Conservation (phyloP, 2,888 invertebrate genomes). For the Leptothorax acervorum region DNA sequence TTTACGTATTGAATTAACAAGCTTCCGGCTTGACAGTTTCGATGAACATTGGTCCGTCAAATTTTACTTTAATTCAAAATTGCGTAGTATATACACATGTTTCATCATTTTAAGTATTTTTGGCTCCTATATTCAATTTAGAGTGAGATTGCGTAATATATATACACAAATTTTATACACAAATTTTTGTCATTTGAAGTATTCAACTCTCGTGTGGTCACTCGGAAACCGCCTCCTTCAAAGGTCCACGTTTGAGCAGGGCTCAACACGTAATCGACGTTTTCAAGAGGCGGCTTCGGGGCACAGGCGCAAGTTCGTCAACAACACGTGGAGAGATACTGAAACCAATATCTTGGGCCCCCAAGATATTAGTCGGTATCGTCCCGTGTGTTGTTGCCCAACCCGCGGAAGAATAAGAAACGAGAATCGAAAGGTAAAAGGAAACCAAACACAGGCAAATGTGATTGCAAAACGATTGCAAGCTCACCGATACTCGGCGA, state of each 20-base stretch:
- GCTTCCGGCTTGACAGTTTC: background rate
- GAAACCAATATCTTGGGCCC: background rate
- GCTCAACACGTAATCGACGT: background rate
- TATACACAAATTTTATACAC: no score
- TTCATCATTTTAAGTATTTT: background rate
- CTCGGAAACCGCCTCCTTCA: background rate
- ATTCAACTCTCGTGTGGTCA: background rate
- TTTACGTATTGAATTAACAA: background rate
- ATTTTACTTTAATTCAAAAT: background rate
- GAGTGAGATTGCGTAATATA: background rate
- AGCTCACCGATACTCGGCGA: background rate
- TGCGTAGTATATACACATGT: background rate
- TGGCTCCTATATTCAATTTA: background rate
- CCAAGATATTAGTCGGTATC: background rate
- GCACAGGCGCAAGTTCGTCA: background rate
- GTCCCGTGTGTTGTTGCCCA: background rate
- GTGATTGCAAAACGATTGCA: conserved; percentile 13
- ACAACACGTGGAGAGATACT: background rate
- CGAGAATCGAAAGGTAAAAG: background rate
- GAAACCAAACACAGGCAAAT: background rate
- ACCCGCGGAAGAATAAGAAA: background rate
- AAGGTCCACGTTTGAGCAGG: background rate
- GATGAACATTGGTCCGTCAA: background rate
- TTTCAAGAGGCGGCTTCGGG: background rate
- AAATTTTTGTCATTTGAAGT: background rate